Percentiles rank a stretch among this genome's conserved stretches.
These are phyloP conservation scores for Coryphaenoides rupestris DNA, from an alignment of 2,113 vertebrate genomes.

Conservation along the genomic window DNA sequence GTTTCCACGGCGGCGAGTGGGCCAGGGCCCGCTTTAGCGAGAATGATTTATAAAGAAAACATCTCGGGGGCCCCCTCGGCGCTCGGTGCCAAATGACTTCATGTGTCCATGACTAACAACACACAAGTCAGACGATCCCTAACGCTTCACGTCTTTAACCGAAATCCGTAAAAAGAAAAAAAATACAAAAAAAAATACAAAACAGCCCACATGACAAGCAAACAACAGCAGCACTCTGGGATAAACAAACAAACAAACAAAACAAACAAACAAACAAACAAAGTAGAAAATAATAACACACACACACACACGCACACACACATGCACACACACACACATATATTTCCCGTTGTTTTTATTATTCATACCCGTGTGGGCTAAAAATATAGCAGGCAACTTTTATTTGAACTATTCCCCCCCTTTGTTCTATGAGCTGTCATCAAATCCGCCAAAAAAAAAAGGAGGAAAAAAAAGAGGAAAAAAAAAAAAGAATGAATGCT, in stretches of 20 bases:
- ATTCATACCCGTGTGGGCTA: not conserved
- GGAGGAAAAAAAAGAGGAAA: no score
- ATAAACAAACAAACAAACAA: no score
- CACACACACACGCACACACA: not conserved
- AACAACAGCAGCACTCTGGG: no score
- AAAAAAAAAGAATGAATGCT: conserved; percentile 82
- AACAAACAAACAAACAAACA: no score
- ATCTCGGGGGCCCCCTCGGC: no score
- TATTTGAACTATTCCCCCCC: conserved; percentile 54
- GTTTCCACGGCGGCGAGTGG: no score
- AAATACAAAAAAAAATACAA: no score
- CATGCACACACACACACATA: not conserved
- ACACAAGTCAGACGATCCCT: not conserved
- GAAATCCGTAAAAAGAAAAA: not conserved
- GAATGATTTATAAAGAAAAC: no score
- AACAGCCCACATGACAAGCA: no score
- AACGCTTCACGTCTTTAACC: not conserved
- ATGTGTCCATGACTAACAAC: not conserved
- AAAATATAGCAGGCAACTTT: conserved; percentile 71
- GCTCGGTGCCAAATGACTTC: no score
- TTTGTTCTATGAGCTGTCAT: conserved; percentile 83
- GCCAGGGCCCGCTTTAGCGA: no score
- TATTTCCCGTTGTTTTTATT: conserved; percentile 20
- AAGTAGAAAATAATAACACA: not conserved
- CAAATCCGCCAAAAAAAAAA: conserved; percentile 48